A percentile compares a stretch with the other conserved stretches of the same genome.
phyloP scores from a whole-genome alignment of 2,888 invertebrate species.

The Isoperla grammatica region DNA sequence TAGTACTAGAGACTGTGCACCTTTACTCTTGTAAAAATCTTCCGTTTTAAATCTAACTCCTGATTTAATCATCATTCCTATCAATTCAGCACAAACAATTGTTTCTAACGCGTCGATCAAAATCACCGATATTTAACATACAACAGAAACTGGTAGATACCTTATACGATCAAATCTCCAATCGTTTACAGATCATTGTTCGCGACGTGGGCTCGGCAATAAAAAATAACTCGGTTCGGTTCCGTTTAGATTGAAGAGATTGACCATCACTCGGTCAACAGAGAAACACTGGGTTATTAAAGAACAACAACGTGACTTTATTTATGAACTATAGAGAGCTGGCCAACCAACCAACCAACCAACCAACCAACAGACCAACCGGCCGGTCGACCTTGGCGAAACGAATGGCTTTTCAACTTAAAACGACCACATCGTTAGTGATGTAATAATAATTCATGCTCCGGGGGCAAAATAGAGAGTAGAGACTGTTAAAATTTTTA shows the following conservation, averaged over 20 bases:
- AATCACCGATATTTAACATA: no score
- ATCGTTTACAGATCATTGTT: conserved; percentile 11
- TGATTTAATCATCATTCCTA: no score
- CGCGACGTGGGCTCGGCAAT: background rate
- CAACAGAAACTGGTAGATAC: background rate
- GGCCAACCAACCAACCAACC: background rate
- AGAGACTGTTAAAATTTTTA: background rate
- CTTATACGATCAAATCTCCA: background rate
- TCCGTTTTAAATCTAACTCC: no score
- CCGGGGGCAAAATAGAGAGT: background rate
- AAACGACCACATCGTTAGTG: conserved; percentile 9
- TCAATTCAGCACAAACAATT: no score
- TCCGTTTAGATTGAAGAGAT: no score
- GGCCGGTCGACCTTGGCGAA: conserved; percentile 11
- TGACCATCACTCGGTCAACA: background rate
- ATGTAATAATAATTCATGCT: background rate
- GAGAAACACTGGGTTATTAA: background rate
- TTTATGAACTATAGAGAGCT: background rate
- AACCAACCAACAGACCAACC: background rate
- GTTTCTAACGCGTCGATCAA: no score
- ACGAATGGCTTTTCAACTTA: conserved; percentile 1
- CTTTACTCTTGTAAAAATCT: background rate
- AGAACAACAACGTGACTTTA: background rate
- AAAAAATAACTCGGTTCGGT: background rate
- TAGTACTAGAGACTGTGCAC: background rate